Evolutionary conservation across 2,797 vertebrate species (phyloP).

Genomic region (Brachyrhaphis roseni): DNA sequence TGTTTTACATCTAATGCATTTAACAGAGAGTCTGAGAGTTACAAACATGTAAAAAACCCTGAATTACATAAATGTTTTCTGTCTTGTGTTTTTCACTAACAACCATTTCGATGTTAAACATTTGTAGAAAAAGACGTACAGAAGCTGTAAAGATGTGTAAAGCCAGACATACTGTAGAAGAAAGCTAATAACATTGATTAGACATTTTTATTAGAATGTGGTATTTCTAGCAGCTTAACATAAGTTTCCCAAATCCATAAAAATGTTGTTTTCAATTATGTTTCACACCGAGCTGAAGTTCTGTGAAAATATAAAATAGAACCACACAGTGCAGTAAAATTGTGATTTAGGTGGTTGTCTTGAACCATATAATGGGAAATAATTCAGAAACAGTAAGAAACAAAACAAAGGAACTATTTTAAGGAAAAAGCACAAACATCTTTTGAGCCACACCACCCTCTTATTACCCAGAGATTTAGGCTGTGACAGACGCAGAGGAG

Average conservation of each 20-base stretch:
- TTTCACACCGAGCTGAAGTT: not conserved
- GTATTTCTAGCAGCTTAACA: not conserved
- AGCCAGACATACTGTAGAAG: not conserved
- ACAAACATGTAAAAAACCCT: not conserved
- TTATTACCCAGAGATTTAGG: not conserved
- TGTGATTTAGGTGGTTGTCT: not conserved
- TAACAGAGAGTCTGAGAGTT: not conserved
- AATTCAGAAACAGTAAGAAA: not conserved
- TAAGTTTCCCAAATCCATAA: not conserved
- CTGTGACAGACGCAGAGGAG: not conserved
- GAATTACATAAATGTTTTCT: not conserved
- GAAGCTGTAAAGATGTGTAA: not conserved
- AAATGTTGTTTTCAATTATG: not conserved
- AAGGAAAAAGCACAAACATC: not conserved
- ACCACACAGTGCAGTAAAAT: not conserved
- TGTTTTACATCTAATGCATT: not conserved
- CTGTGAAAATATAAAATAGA: not conserved
- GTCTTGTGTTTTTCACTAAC: not conserved
- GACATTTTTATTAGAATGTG: not conserved
- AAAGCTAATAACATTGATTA: not conserved
- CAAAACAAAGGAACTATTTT: not conserved
- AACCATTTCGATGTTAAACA: not conserved
- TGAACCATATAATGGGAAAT: not conserved
- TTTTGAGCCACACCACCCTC: conserved; percentile 5
- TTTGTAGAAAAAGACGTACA: not conserved